A percentile compares a stretch with the other conserved stretches of the same genome.
Evolutionary conservation across 1,140 invertebrate species (phyloP).

Genomic region (Formica exsecta): DNA sequence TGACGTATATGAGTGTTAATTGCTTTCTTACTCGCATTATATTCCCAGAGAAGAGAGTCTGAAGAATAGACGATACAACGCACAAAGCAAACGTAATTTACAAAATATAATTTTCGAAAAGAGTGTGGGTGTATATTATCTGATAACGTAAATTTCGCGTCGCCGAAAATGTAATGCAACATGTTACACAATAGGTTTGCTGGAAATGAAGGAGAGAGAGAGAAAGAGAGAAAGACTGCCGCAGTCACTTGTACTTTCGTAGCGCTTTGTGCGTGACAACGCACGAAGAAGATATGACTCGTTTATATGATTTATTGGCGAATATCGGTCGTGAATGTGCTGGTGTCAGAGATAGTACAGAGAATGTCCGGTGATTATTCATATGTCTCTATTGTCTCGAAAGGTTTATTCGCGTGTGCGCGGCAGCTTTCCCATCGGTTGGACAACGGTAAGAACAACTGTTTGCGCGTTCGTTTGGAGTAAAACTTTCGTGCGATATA

Average conservation of each 20-base stretch:
- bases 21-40: neutral
- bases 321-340: conserved; percentile 25
- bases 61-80: neutral
- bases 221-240: too few species aligned
- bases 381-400: conserved; percentile 28
- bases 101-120: conserved; percentile 3
- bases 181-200: neutral
- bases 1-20: too few species aligned
- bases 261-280: conserved; percentile 10
- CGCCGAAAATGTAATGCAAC: neutral
- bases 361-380: conserved; percentile 36
- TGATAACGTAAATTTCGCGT: neutral
- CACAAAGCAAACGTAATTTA: neutral
- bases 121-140: neutral
- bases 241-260: neutral
- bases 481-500: conserved; percentile 20
- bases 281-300: conserved; percentile 4
- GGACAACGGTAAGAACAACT: neutral
- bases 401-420: neutral
- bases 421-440: too few species aligned
- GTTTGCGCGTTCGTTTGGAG: neutral
- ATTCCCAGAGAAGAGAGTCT: neutral
- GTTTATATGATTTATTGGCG: conserved; percentile 40
- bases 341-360: conserved; percentile 2
- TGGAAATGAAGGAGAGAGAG: neutral